Percentiles rank a stretch among this genome's conserved stretches.
Conservation (phyloP, 1,140 invertebrate species). For the Hirudo medicinalis region DNA sequence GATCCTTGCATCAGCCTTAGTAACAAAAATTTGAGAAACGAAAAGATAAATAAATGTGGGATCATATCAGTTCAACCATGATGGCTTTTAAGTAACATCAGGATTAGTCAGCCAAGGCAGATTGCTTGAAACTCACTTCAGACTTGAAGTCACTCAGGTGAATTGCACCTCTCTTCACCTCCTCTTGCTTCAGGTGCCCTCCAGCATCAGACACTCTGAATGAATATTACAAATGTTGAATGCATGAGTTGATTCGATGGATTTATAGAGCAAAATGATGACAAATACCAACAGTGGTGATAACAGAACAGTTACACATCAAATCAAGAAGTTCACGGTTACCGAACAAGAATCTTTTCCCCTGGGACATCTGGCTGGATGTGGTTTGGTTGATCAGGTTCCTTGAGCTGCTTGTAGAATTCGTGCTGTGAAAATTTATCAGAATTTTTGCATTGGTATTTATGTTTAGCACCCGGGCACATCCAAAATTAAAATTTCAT, state of each 20-base stretch:
- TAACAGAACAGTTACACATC: background rate
- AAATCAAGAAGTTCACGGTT: background rate
- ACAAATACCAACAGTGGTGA: background rate
- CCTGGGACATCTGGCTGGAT: background rate
- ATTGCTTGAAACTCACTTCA: constrained; percentile 6
- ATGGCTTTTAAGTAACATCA: background rate
- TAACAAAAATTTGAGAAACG: background rate
- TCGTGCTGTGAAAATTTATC: background rate
- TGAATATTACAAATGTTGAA: background rate
- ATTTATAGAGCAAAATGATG: background rate
- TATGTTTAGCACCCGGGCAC: too few species aligned
- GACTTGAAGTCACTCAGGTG: background rate
- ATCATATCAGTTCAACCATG: background rate
- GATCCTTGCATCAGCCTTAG: too few species aligned
- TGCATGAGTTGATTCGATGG: background rate
- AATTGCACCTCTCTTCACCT: constrained; percentile 9
- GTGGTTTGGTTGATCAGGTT: constrained; percentile 6
- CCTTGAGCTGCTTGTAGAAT: constrained; percentile 5
- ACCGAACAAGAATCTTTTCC: background rate
- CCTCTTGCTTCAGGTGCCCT: constrained; percentile 8
- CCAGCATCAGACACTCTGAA: constrained; percentile 13
- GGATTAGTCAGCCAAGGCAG: background rate
- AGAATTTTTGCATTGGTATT: too few species aligned
- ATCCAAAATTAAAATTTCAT: too few species aligned
- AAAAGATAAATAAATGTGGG: background rate